A percentile compares a stretch with the other conserved stretches of the same genome.
phyloP scores from a whole-genome alignment of 2,113 vertebrate species.

The Cyprinodon variegatus region DNA sequence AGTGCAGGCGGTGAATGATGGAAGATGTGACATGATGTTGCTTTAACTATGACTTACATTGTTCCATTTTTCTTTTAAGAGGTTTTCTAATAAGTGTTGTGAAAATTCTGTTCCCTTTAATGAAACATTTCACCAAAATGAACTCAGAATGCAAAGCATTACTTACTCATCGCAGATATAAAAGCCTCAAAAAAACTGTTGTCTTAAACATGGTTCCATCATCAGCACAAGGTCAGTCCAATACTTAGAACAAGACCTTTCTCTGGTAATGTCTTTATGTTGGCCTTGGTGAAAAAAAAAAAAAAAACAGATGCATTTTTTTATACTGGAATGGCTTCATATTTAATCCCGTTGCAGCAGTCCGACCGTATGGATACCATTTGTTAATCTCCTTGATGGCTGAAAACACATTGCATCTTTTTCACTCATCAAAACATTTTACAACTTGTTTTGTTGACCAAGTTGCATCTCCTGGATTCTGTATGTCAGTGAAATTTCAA shows the following conservation, averaged over 20 bases:
- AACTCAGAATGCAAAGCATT: slow-evolving; percentile 61
- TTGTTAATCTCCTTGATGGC: slow-evolving; percentile 4
- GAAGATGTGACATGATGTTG: slow-evolving; percentile 46
- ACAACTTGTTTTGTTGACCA: slow-evolving; percentile 9
- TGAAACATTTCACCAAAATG: slow-evolving; percentile 43
- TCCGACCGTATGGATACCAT: background rate
- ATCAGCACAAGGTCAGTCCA: slow-evolving; percentile 18
- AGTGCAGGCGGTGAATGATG: slow-evolving; percentile 47
- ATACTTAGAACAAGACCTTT: slow-evolving; percentile 18
- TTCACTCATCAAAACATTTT: slow-evolving; percentile 25
- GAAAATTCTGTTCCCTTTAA: slow-evolving; percentile 61
- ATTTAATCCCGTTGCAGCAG: slow-evolving; percentile 1
- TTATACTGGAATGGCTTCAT: slow-evolving; percentile 7
- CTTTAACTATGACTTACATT: slow-evolving; percentile 40
- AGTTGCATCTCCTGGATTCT: slow-evolving; percentile 15
- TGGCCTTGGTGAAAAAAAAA: background rate
- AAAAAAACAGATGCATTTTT: background rate
- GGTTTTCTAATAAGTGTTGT: slow-evolving; percentile 61
- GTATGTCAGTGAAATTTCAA: slow-evolving; percentile 19
- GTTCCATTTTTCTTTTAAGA: slow-evolving; percentile 56
- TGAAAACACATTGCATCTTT: slow-evolving; percentile 5
- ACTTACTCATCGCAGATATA: slow-evolving; percentile 72
- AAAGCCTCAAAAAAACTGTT: slow-evolving; percentile 65
- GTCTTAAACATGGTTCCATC: slow-evolving; percentile 14
- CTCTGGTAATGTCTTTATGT: slow-evolving; percentile 4